A percentile compares a stretch with the other conserved stretches of the same genome.
phyloP scores from a whole-genome alignment of 2,797 vertebrate species.

The Nasua narica region DNA sequence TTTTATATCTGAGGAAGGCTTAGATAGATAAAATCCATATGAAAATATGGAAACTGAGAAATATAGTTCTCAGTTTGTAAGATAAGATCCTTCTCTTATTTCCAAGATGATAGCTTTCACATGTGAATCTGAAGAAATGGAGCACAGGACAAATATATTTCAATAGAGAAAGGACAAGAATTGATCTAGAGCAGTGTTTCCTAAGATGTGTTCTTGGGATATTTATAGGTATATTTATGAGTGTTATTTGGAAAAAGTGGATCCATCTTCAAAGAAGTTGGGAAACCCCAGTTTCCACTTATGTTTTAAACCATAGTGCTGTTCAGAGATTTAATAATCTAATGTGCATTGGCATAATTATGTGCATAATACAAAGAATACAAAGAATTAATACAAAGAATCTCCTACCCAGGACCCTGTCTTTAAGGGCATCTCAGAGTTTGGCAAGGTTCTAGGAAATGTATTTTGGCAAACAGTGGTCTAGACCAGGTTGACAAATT shows the following conservation, averaged over 20 bases:
- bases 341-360: background rate
- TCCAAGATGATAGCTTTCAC: background rate
- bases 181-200: background rate
- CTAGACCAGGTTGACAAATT: background rate
- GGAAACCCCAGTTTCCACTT: background rate
- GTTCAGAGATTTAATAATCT: background rate
- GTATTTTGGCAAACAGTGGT: background rate
- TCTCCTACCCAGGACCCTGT: background rate
- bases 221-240: background rate
- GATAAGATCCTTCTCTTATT: background rate
- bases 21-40: background rate
- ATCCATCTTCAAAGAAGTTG: background rate
- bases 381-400: background rate
- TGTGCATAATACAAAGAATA: too few relatives aligned
- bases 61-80: background rate
- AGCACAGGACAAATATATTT: background rate
- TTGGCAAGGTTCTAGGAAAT: background rate
- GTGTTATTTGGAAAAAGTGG: background rate
- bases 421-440: background rate
- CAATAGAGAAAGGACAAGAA: background rate
- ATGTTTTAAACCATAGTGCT: background rate
- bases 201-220: background rate
- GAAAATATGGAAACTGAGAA: background rate
- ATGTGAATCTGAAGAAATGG: background rate
- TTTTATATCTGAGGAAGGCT: background rate